Evolutionary conservation across 2,797 vertebrate species (phyloP).

Genomic region (Mus minutoides): DNA sequence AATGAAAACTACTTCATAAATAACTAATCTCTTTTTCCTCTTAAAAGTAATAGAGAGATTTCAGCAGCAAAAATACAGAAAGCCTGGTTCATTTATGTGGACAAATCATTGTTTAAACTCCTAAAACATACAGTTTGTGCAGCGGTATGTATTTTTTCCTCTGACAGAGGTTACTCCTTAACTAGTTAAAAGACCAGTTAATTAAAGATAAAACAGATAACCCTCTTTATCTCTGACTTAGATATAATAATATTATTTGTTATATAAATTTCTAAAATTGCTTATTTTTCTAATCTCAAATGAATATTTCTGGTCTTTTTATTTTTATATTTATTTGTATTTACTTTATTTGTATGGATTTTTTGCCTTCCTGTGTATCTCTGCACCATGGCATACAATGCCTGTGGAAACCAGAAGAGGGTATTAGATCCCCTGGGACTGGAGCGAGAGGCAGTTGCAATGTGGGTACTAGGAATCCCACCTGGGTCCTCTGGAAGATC

Average conservation of each 20-base stretch:
- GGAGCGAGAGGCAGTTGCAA: not conserved
- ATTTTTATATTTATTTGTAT: not conserved
- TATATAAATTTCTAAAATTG: slow-evolving; percentile 46
- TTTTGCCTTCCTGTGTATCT: not conserved
- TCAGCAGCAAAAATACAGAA: slow-evolving; percentile 84
- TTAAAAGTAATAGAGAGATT: slow-evolving; percentile 60
- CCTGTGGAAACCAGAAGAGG: not conserved
- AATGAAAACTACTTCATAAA: slow-evolving; percentile 62
- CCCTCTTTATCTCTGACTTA: not conserved
- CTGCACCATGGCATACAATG: not conserved
- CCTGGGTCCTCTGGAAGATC: not conserved
- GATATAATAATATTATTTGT: slow-evolving; percentile 4
- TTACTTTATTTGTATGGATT: not conserved
- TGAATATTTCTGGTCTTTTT: slow-evolving; percentile 46
- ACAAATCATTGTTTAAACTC: slow-evolving; percentile 84
- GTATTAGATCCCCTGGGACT: not conserved
- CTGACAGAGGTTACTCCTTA: slow-evolving; percentile 62
- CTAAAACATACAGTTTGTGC: slow-evolving; percentile 84
- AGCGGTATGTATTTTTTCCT: slow-evolving; percentile 83
- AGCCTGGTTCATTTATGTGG: slow-evolving; percentile 81
- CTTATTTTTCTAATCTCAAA: slow-evolving; percentile 58
- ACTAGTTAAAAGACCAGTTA: slow-evolving; percentile 54
- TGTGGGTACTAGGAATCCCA: not conserved
- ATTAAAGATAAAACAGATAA: slow-evolving; percentile 44
- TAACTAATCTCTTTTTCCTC: slow-evolving; percentile 38